These are phyloP conservation scores for Apamea crenata DNA, from an alignment of 2,888 invertebrate genomes.

Conservation along the genomic window DNA sequence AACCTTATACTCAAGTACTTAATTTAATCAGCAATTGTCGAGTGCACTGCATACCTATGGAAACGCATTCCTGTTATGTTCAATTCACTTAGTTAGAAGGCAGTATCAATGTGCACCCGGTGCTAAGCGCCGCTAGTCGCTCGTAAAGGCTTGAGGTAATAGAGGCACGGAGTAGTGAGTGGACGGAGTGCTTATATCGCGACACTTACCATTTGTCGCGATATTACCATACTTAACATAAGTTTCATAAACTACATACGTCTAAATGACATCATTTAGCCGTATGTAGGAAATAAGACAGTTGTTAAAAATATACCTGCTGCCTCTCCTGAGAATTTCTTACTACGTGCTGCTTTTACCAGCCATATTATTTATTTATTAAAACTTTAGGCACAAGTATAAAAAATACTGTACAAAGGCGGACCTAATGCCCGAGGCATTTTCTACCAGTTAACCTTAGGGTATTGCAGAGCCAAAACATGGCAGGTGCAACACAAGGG, in stretches of 20 bases:
- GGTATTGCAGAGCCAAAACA: too few species aligned
- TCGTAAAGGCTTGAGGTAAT: conserved; percentile 55
- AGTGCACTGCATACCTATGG: not conserved
- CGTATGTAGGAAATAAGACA: not conserved
- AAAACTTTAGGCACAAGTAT: too few species aligned
- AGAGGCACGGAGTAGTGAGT: conserved; percentile 12
- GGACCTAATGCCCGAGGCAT: too few species aligned
- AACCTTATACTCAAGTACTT: not conserved
- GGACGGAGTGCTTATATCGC: conserved; percentile 16
- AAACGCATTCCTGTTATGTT: conserved; percentile 30
- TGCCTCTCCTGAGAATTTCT: not conserved
- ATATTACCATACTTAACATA: not conserved
- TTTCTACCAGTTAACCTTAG: too few species aligned
- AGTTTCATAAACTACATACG: not conserved
- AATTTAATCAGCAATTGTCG: not conserved
- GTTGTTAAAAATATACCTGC: not conserved
- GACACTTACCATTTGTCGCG: not conserved
- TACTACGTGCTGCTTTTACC: not conserved
- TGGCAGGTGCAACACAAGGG: too few species aligned
- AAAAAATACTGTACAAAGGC: too few species aligned
- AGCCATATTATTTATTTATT: not conserved
- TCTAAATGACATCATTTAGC: not conserved
- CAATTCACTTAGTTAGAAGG: conserved; percentile 62
- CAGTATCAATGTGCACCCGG: conserved; percentile 48
- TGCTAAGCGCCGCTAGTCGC: conserved; percentile 34